Evolutionary conservation across 2,888 invertebrate genomes (phyloP), one percentile per base, ranked within the genome.

Genomic region (Lypha dubia): DNA sequence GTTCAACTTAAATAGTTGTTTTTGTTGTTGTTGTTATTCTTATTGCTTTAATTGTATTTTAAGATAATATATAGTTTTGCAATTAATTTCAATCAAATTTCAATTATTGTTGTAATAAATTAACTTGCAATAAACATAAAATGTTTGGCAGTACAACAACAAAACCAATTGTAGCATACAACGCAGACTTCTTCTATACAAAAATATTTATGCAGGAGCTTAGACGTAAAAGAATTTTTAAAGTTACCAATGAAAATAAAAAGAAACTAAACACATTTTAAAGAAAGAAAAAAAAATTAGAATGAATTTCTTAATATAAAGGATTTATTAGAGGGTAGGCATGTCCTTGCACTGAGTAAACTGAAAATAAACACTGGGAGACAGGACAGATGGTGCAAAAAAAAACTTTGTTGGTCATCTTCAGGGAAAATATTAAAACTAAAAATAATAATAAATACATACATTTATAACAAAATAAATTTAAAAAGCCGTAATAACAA

Each of bases 71-170:
- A 83, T 84, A 60, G 74, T 79, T 70, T 65, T 80, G 83, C 80
- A 77, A 85, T 85, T 71, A 86, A 86, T 83, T 87, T 86, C 87
- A 86, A 87, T 87, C 87, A 87, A 86, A 86, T 84, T 86, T 87
- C 85, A 86, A 87, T 87, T 87, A 85, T 84, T 86, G 75, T 80
- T 84, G 75, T 85, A 85, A 87, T 87, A 87, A 87, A 87, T 87
- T 87, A 85, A 87, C 83, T 83, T 74, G 74, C 84, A 81, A 81
- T 77, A 80, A 80, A 84, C 84, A 84, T 77, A 63, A 81, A 73
- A 80, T 80, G 68, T 63, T 73, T 70, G 60, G 60, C 71, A 80
- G 17, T 17, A 56, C 46, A 73, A 53, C 67, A 76, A 70, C 46
- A 68, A 60, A n/a, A 65, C 20, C 4, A 17, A 22, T 41, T 67